Base-by-base conservation (phyloP, 92 coral and sea anemone species). In the Phymanthus crucifer region DNA sequence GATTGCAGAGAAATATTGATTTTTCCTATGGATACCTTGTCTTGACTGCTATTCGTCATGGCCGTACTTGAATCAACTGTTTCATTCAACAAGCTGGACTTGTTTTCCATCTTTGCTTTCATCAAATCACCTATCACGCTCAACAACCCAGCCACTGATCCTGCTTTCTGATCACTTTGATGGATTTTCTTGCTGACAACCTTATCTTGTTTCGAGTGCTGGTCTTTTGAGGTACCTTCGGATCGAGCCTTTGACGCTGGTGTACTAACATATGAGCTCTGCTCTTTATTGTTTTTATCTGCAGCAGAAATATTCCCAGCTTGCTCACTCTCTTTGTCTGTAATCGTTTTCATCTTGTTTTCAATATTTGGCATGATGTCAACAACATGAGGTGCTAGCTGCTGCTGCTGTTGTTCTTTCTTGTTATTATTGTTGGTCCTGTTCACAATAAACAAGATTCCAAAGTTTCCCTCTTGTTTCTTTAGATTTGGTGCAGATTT, bases 1-100 rank as follows among this genome's bases (percentile, higher is more conserved):
- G 81, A 36, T 64, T 77, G 81, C 32, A 77, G 45, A 21, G 81
- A 77, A 65, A 65, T 64, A 58, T 77, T 77, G 37, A 77, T 43
- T 36, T 65, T 77, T 32, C 81, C 81, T 3, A 65, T 77, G 18
- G 58, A 64, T 0, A 61, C 68, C 40, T 77, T 61, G 2, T 34
- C 66, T 29, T 5, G 33, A 56, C 26, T 52, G 2, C 68, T 40
- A 32, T 34, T 47, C 46, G 26, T 24, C 33, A 40, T 4, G 8
- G 72, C 12, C 14, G 65, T 32, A 13, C 24, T 57, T 4, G 58
- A 37, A 14, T 32, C 81, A 10, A 21, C 52, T 57, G 69, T 45
- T 34, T 61, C 68, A 6, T 61, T 61, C 17, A 68, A 48, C 24
- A 18, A 26, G 38, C 38, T 38, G 0, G 65, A 14, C 46, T 77